Evolutionary conservation across 2,797 vertebrate genomes (phyloP).

Genomic region (Cyclopterus lumpus): DNA sequence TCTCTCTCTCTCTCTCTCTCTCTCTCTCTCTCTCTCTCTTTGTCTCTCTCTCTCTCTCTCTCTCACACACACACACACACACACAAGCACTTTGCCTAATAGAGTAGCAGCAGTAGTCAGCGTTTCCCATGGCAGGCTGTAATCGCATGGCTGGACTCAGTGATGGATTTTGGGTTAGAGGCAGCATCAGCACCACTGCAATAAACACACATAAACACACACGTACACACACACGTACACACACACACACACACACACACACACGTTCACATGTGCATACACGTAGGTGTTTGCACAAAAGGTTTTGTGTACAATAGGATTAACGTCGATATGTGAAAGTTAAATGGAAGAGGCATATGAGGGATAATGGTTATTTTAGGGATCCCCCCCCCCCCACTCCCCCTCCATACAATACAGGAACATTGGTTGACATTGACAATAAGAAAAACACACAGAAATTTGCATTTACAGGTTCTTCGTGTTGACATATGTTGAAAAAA

Average conservation of each 20-base stretch:
- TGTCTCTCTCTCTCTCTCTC: not conserved
- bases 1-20: conserved; percentile 24
- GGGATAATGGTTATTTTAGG: conserved; percentile 20
- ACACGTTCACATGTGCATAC: conserved; percentile 40
- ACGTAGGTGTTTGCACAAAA: conserved; percentile 52
- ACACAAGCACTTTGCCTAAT: conserved; percentile 84
- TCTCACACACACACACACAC: conserved; percentile 59
- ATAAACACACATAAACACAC: conserved; percentile 63
- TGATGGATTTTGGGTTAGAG: conserved; percentile 83
- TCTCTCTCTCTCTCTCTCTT: not conserved
- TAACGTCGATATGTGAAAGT: conserved; percentile 48
- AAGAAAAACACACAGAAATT: conserved; percentile 17
- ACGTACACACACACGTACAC: conserved; percentile 16
- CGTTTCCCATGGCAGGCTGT: conserved; percentile 81
- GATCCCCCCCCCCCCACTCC: not conserved
- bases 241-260: conserved; percentile 38
- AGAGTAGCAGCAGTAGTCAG: conserved; percentile 84
- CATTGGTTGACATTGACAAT: conserved; percentile 23
- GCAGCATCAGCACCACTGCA: conserved; percentile 78
- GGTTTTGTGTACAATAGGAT: conserved; percentile 51
- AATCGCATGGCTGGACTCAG: conserved; percentile 81
- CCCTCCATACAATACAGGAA: not conserved
- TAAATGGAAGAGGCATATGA: conserved; percentile 45
- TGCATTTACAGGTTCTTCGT: conserved; percentile 16
- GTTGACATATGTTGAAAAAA: conserved; percentile 13